These are phyloP conservation scores for Holotrichia oblita DNA, from an alignment of 1,140 invertebrate genomes.

Conservation along the genomic window DNA sequence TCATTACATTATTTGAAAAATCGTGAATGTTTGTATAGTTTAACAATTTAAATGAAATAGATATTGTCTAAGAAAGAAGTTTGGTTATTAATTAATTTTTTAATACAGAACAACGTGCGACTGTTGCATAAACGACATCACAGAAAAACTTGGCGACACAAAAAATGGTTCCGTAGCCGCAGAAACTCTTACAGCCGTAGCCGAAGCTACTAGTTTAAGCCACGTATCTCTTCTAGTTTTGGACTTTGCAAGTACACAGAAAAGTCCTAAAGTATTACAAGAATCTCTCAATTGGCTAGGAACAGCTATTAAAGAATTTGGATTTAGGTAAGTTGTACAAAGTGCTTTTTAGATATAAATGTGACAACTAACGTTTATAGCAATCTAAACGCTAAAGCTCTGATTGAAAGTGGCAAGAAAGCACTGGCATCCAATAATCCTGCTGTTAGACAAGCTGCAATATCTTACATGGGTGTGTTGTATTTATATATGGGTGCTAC, in stretches of 20 bases:
- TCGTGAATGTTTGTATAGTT: too few relatives aligned
- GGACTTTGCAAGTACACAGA: slow-evolving; percentile 83
- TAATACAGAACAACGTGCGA: slow-evolving; percentile 73
- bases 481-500: slow-evolving; percentile 84
- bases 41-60: too few relatives aligned
- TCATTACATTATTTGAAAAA: neutral
- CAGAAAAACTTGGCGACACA: slow-evolving; percentile 85
- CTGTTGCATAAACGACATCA: slow-evolving; percentile 79
- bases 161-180: slow-evolving; percentile 79
- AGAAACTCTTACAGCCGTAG: slow-evolving; percentile 78
- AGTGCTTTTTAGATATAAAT: neutral
- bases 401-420: slow-evolving; percentile 86
- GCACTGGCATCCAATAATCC: slow-evolving; percentile 86
- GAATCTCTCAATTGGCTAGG: slow-evolving; percentile 85
- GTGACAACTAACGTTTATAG: slow-evolving; percentile 53
- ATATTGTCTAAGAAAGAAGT: too few relatives aligned
- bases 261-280: slow-evolving; percentile 91
- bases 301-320: slow-evolving; percentile 84
- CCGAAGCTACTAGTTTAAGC: slow-evolving; percentile 81
- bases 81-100: neutral
- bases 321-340: slow-evolving; percentile 70
- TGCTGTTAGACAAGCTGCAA: slow-evolving; percentile 77
- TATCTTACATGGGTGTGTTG: slow-evolving; percentile 74
- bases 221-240: slow-evolving; percentile 77
- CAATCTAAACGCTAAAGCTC: slow-evolving; percentile 79